These are phyloP conservation scores for Hedychridium roseum DNA, from an alignment of 2,888 invertebrate species.

Conservation along the genomic window DNA sequence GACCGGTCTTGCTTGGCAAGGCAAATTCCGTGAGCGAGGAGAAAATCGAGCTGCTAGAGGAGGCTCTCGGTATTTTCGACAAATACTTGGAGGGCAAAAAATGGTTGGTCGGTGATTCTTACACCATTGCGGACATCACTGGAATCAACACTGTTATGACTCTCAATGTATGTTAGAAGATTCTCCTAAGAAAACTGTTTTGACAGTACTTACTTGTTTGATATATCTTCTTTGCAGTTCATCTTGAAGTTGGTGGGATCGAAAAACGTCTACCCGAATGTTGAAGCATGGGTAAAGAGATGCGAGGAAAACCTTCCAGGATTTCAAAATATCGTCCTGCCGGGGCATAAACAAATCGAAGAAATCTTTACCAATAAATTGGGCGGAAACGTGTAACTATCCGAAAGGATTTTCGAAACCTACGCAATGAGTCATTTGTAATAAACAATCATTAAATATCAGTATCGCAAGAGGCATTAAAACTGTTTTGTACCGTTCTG, in stretches of 20 bases:
- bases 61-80: conserved; percentile 56
- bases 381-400: too few relatives aligned
- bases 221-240: too few relatives aligned
- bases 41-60: conserved; percentile 48
- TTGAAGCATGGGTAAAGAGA: conserved; percentile 69
- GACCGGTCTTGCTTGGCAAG: conserved; percentile 54
- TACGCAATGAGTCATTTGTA: too few relatives aligned
- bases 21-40: conserved; percentile 48
- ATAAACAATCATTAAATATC: too few relatives aligned
- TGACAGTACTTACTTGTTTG: too few relatives aligned
- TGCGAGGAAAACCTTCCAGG: conserved; percentile 69
- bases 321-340: conserved; percentile 34
- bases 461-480: too few relatives aligned
- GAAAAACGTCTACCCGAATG: conserved; percentile 66
- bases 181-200: too few relatives aligned
- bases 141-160: conserved; percentile 25
- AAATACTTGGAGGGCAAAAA: conserved; percentile 51
- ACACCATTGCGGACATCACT: conserved; percentile 47
- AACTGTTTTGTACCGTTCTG: too few relatives aligned
- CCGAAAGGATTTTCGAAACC: too few relatives aligned
- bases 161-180: conserved; percentile 24
- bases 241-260: too few relatives aligned
- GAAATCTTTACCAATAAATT: too few relatives aligned
- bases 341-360: conserved; percentile 23
- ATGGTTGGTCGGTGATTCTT: conserved; percentile 42